Conservation (phyloP, 2,888 invertebrate species). For the Mesorhabditis sp. region DNA sequence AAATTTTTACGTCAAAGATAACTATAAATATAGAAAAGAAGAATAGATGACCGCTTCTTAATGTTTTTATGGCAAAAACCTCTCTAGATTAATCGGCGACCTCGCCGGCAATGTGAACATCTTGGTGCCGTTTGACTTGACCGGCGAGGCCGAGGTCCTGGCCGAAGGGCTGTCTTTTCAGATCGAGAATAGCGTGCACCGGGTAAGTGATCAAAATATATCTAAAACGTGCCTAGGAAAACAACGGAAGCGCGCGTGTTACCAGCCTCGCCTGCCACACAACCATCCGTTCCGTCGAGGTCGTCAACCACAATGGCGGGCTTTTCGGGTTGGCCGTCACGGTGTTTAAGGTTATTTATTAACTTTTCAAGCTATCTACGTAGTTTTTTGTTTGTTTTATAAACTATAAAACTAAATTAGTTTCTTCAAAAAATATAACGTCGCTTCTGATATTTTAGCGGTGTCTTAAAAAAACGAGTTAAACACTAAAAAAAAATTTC, state of each 20-base stretch:
- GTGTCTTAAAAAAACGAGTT: background rate
- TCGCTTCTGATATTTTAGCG: background rate
- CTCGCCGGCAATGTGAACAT: conserved; percentile 40
- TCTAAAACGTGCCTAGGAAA: conserved; percentile 15
- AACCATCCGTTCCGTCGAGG: conserved; percentile 31
- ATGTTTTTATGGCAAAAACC: background rate
- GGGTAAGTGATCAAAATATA: background rate
- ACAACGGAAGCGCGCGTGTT: conserved; percentile 33
- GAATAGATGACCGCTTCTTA: background rate
- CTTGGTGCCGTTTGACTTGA: conserved; percentile 42
- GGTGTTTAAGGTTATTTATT: conserved; percentile 36
- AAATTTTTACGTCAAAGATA: too few species aligned
- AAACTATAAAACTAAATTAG: background rate
- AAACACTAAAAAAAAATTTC: background rate
- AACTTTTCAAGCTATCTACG: conserved; percentile 1
- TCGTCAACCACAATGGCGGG: conserved; percentile 46
- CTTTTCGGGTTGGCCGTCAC: conserved; percentile 43
- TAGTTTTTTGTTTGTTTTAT: background rate
- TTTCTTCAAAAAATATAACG: background rate
- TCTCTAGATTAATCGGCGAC: conserved; percentile 36
- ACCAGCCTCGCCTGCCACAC: conserved; percentile 31
- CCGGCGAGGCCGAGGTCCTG: conserved; percentile 43
- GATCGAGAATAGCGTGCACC: conserved; percentile 19
- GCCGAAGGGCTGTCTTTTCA: conserved; percentile 40
- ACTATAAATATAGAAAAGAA: too few species aligned